Base-by-base conservation (phyloP, 2,888 invertebrate species). In the Phragmatobia fuliginosa region DNA sequence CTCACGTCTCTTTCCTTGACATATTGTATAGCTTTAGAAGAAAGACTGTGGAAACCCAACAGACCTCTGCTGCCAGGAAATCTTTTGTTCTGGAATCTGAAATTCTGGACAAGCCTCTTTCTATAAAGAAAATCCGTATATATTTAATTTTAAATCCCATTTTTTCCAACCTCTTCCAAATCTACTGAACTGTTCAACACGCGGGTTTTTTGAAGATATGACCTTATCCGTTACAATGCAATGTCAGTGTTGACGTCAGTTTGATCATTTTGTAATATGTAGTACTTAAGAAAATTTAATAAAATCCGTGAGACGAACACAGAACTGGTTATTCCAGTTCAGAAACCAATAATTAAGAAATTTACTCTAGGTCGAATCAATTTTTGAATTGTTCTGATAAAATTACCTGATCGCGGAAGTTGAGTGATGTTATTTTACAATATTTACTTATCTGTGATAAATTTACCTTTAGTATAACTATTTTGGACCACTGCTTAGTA, bases 171-270 rank as follows among this genome's bases (percentile, higher is more conserved):
- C 21, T 56, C 41, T 58, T 62, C n/a, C n/a, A 36, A 58, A 63
- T 14, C 33, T 33, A 58, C 25, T 14, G 45, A 63, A 63, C n/a
- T 52, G 38, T 60, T 18, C 32, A 66, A 70, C 41, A 33, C 25
- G 49, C 49, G 1, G 45, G n/a, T 49, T 49, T 49, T 62, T 31
- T 21, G 58, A 59, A 52, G 31, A 64, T 36, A 41, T 45, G 58
- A 61, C 60, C 36, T 59, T 41, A 25, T 45, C 33, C 10, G 31
- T 56, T 52, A 62, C 45, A 67, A 66, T 62, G 62, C 58, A 67
- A 66, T 66, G 66, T 70, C 69, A 62, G 41, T 56, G 41, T 65
- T 66, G 60, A 70, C 69, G 69, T 70, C 69, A 70, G 36, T 60
- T 59, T 16, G 32, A 62, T 56, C 32, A 56, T 56, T 65, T 28